Conservation (phyloP, 30 jellyfish, hydroid and myxozoan genomes). For the Cassiopea andromeda region DNA sequence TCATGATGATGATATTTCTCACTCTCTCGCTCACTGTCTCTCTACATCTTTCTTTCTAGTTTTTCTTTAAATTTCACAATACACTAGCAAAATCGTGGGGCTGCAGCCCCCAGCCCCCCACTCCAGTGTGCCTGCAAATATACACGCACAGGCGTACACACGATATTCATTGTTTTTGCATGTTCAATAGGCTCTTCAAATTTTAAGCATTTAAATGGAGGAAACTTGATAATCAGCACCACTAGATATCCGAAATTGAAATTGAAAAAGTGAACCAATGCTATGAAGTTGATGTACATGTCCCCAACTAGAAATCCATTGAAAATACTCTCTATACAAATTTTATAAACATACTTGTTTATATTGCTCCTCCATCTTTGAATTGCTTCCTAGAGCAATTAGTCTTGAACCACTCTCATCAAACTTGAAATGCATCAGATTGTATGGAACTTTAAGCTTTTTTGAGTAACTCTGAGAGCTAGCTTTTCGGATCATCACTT, state of each 20-base stretch:
- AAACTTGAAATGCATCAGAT: constrained; percentile 39
- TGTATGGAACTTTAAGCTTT: constrained; percentile 44
- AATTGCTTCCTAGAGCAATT: constrained; percentile 47
- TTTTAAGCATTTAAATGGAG: no score
- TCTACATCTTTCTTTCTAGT: no score
- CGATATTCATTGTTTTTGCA: not conserved
- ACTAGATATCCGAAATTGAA: no score
- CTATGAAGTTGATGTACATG: no score
- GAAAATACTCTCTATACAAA: not conserved
- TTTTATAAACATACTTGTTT: constrained; percentile 43
- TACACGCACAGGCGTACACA: not conserved
- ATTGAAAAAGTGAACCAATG: no score
- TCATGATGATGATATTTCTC: no score
- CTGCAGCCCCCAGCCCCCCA: not conserved
- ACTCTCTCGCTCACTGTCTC: no score
- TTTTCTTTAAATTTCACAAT: no score
- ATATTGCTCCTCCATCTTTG: constrained; percentile 42
- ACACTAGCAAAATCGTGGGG: no score
- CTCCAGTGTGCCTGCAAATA: not conserved
- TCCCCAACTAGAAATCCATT: no score
- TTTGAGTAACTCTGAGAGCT: constrained; percentile 38
- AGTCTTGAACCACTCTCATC: constrained; percentile 49
- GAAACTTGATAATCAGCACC: no score
- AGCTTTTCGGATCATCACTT: constrained; percentile 51
- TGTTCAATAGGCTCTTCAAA: no score